phyloP scores from a whole-genome alignment of 1,140 invertebrate genomes.

The Drosophila pruinosa region DNA sequence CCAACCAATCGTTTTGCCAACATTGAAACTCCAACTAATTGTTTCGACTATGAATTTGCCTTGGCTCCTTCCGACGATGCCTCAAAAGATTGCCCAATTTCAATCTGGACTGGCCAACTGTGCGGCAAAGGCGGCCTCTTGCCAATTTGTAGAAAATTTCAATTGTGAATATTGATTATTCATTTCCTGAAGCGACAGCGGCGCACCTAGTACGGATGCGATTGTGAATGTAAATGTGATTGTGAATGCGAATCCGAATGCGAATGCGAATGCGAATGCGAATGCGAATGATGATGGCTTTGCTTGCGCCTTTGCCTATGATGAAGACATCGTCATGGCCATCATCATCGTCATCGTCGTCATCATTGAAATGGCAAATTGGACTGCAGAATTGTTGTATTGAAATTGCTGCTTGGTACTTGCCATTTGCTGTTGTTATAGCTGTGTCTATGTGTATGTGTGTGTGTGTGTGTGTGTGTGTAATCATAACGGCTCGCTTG shows the following conservation, averaged over 20 bases:
- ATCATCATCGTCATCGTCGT: slow-evolving; percentile 28
- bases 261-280: slow-evolving; percentile 3
- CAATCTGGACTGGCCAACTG: background rate
- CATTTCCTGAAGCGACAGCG: slow-evolving; percentile 55
- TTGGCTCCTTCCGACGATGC: background rate
- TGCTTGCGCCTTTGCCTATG: slow-evolving; percentile 17
- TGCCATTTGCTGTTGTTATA: slow-evolving; percentile 47
- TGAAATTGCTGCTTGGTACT: slow-evolving; percentile 64
- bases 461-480: slow-evolving; percentile 53
- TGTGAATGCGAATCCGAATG: slow-evolving; percentile 8
- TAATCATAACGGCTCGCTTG: slow-evolving; percentile 80
- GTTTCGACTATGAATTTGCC: background rate
- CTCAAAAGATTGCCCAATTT: background rate
- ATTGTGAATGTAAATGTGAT: slow-evolving; percentile 13
- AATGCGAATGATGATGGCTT: slow-evolving; percentile 22
- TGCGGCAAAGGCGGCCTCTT: slow-evolving; percentile 34
- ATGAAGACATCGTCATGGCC: slow-evolving; percentile 34
- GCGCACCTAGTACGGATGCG: slow-evolving; percentile 55
- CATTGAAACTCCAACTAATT: background rate
- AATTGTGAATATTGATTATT: slow-evolving; percentile 80
- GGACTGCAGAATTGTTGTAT: slow-evolving; percentile 72
- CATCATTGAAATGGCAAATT: slow-evolving; percentile 69
- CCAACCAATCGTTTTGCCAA: background rate
- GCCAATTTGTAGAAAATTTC: slow-evolving; percentile 75
- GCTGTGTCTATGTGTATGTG: slow-evolving; percentile 29